Conservation (phyloP, 2,797 vertebrate species). For the Peromyscus attwateri region DNA sequence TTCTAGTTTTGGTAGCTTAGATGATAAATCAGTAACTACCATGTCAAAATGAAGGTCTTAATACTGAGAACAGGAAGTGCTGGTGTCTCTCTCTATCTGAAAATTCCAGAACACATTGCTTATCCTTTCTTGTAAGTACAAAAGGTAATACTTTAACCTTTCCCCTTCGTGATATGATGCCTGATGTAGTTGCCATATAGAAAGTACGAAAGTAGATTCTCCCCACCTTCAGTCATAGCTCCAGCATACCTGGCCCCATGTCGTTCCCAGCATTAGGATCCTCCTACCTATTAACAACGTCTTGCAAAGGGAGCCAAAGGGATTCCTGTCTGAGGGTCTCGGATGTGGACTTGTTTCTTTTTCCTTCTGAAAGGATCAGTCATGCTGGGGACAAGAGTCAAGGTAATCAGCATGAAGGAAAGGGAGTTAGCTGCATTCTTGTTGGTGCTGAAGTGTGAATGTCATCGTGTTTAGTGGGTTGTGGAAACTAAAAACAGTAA, state of each 20-base stretch:
- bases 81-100: background rate
- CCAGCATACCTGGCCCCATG: background rate
- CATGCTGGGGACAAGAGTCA: constrained; percentile 35
- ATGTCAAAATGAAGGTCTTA: constrained; percentile 16
- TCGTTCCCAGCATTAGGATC: background rate
- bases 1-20: background rate
- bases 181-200: background rate
- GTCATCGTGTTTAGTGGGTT: constrained; percentile 37
- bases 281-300: constrained; percentile 26
- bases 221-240: background rate
- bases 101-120: background rate
- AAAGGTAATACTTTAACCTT: background rate
- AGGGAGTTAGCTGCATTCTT: background rate
- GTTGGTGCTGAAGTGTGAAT: background rate
- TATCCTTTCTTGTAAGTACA: background rate
- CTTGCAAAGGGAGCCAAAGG: constrained; percentile 61
- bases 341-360: constrained; percentile 21
- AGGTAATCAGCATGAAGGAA: constrained; percentile 68
- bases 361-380: constrained; percentile 9
- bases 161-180: constrained; percentile 31
- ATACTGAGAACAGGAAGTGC: background rate
- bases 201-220: background rate
- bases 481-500: background rate
- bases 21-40: background rate
- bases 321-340: constrained; percentile 41